Percentiles rank a stretch among this genome's conserved stretches.
Evolutionary conservation across 35 echinoderm and acorn worm genomes (phyloP).

Genomic region (Lytechinus variegatus): DNA sequence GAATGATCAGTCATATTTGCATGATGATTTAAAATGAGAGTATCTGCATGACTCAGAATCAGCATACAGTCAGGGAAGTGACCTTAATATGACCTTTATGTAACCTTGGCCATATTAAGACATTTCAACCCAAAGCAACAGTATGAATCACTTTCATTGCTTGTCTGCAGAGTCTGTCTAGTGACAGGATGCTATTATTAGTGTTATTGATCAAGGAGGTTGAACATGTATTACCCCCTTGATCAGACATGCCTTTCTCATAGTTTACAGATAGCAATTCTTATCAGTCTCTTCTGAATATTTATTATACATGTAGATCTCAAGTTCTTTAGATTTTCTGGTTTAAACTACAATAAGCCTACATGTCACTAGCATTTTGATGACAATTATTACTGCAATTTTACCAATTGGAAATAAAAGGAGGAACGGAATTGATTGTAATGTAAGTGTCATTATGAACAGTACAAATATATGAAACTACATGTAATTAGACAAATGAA

Average conservation of each 20-base stretch:
- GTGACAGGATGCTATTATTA: background rate
- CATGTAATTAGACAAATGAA: too few relatives aligned
- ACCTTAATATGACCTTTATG: background rate
- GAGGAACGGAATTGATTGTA: too few relatives aligned
- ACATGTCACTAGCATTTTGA: too few relatives aligned
- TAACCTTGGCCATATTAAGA: background rate
- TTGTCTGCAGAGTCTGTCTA: background rate
- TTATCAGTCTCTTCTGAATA: background rate
- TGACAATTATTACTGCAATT: too few relatives aligned
- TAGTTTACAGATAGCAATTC: background rate
- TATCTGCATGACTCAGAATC: background rate
- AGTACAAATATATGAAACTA: too few relatives aligned
- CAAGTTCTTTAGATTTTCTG: too few relatives aligned
- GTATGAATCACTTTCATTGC: too few relatives aligned
- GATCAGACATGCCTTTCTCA: background rate
- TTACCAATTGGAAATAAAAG: too few relatives aligned
- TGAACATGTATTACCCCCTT: too few relatives aligned
- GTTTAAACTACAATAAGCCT: too few relatives aligned
- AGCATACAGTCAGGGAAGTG: background rate
- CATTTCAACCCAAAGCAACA: background rate
- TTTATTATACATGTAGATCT: too few relatives aligned
- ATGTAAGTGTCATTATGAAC: too few relatives aligned
- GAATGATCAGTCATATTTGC: background rate
- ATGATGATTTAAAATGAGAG: background rate
- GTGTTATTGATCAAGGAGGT: background rate